Base-by-base conservation (phyloP, 23 tunicate genomes). In the Trididemnum nubilum region DNA sequence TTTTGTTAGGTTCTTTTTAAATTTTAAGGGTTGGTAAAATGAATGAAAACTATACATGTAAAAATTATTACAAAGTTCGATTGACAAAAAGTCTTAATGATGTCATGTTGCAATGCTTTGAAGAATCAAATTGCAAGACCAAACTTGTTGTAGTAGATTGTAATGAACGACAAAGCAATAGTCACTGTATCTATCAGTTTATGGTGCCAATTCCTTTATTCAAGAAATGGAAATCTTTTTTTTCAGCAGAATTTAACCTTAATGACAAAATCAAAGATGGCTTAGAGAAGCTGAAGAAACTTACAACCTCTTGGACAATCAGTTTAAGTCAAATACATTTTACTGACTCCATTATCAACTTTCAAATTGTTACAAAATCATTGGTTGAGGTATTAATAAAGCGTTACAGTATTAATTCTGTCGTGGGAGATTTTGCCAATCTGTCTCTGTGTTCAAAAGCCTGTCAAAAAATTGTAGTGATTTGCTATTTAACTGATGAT, bases 401-500 rank as follows among this genome's bases (percentile, higher is more conserved):
- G n/a, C n/a, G n/a, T n/a, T n/a, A n/a, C n/a, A n/a, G n/a, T n/a
- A n/a, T n/a, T n/a, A n/a, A n/a, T n/a, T n/a, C n/a, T n/a, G n/a
- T n/a, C n/a, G n/a, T n/a, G n/a, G n/a, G n/a, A n/a, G n/a, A n/a
- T n/a, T n/a, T n/a, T n/a, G n/a, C n/a, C n/a, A n/a, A n/a, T 44
- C 15, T 44, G 54, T 15, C 54, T 7, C 54, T 15, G 15, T 44
- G 12, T 7, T 7, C 12, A 44, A 15, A 44, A 9, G 9, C 54
- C 9, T 44, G 54, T 44, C 12, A 15, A 44, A 15, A 9, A 44
- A 44, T 9, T 7, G 15, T 73, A 24, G 5, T 73, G 2, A 5
- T 73, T 37, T 73, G 79, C 26, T 73, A 73, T 49, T 39, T 73
- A 15, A 22, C 79, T 2, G 31, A 39, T 39, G 38, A 5, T 36